Evolutionary conservation across 2,113 vertebrate genomes (phyloP), one percentile per base, ranked within the genome.

Genomic region (Chloebia gouldiae): DNA sequence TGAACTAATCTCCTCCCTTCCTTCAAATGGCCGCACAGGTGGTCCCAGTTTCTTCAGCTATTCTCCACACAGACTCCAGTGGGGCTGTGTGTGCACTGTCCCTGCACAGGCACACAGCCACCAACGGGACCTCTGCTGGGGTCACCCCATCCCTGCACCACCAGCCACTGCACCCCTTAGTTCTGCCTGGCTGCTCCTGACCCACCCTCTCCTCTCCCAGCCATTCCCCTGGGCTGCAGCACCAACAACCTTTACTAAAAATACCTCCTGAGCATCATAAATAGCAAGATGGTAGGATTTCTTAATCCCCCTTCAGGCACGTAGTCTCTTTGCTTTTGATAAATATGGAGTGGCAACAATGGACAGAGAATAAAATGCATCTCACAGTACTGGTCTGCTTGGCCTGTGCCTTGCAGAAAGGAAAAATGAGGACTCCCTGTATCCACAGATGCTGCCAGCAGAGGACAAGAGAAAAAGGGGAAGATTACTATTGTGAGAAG

Each of bases 251-350:
- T 54, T 23, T 75, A 60, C 93, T 95, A 95, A 96, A 92, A 96
- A 94, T 91, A 96, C 47, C 85, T 77, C 61, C 76, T 22, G 27
- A 77, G 86, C 81, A 69, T 94, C 93, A 90, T 64, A 96, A 95
- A 96, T 92, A 88, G 92, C 85, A 94, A 80, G 92, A 93, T 51
- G 50, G 66, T 23, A 80, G 53, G 81, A 64, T 73, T 73, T 84
- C 76, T 86, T 54, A 92, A 81, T 59, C 50, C 45, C 77, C 96
- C 91, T 56, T 70, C 75, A 78, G 96, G 87, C 70, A 75, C 3
- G 4, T 0, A 42, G 28, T 51, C 71, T 61, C 87, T 95, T 37
- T 92, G 86, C 86, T 82, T 82, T 93, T 85, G 65, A 94, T 68
- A 91, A 96, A 88, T 20, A 89, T 2, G 0, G 83, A 94, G 87